These are phyloP conservation scores for Parazoanthus darwini DNA, from an alignment of 92 coral and sea anemone genomes.

Conservation along the genomic window DNA sequence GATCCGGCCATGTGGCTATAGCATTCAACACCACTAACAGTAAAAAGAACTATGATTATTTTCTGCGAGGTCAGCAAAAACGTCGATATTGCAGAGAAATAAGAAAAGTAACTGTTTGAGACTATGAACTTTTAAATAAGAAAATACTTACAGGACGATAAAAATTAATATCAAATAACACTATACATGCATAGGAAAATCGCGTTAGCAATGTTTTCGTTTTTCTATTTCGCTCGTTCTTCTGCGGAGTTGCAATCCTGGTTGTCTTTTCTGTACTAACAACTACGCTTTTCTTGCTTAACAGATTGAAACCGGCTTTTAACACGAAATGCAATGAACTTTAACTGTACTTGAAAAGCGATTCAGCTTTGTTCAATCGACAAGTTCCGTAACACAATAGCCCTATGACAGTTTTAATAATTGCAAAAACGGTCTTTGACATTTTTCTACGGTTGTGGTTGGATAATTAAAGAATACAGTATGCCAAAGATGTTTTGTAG, in stretches of 20 bases:
- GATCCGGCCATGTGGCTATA: not conserved
- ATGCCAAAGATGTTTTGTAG: too few relatives aligned
- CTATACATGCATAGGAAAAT: not conserved
- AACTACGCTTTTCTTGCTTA: not conserved
- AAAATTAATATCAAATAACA: too few relatives aligned
- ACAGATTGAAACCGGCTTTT: not conserved
- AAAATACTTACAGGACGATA: too few relatives aligned
- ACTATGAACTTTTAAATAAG: too few relatives aligned
- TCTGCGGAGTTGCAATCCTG: not conserved
- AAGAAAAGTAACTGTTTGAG: not conserved
- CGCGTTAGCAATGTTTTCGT: not conserved
- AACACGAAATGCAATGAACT: not conserved
- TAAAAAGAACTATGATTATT: too few relatives aligned
- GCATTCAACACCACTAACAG: too few relatives aligned
- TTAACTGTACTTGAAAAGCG: not conserved
- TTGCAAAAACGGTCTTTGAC: too few relatives aligned
- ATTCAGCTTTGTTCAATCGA: not conserved
- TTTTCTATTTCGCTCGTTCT: not conserved
- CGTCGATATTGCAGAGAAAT: not conserved
- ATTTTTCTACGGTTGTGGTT: too few relatives aligned
- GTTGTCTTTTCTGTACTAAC: not conserved
- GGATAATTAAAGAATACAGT: too few relatives aligned
- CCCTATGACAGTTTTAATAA: too few relatives aligned
- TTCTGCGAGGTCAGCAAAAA: too few relatives aligned
- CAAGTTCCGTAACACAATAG: not conserved